Base-by-base conservation (phyloP, 2,113 vertebrate species). In the Prietella phreatophila region DNA sequence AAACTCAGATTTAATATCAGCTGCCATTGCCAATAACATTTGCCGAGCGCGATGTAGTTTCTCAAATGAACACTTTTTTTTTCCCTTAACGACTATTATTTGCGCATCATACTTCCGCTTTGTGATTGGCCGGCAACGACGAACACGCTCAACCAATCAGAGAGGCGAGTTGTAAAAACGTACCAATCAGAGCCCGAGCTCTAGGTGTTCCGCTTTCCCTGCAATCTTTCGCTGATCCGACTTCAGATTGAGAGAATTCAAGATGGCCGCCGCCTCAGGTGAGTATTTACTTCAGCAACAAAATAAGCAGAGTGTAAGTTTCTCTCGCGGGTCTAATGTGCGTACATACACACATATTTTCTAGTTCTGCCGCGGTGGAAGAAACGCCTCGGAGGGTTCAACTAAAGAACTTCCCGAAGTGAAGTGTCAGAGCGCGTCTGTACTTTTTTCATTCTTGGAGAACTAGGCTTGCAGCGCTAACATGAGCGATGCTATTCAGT, bases 181-280 rank as follows among this genome's bases (percentile, higher is more conserved):
- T 27, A 53, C 86, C 86, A 82, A 95, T 95, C 87, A 90, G 25
- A 11, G 0, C 65, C 89, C 90, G 79, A 89, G 89, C 85, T 91
- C 61, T 91, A 93, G 91, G 89, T 93, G 93, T 95, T 94, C 93
- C 92, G 92, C 92, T 93, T 94, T 94, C 91, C 87, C 85, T 81
- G 89, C 94, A 92, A 83, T 94, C 94, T 94, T 94, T 95, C 76
- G 94, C 95, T 94, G 93, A 94, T 95, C 92, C 89, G 91, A 94
- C 91, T 95, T 92, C 88, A 94, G 94, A 94, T 93, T 93, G 93
- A 94, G 93, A 94, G 91, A 93, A 92, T 95, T 94, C 95, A 96
- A 96, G 94, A 96, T 96, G 95, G 95, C 95, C 89, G 95, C 91
- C 89, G 95, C 91, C 90, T 90, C 95, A 96, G 95, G 95, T 96